Percentiles rank a stretch among this genome's conserved stretches.
phyloP scores from a whole-genome alignment of 2,113 vertebrate genomes.

The Crotophaga sulcirostris region DNA sequence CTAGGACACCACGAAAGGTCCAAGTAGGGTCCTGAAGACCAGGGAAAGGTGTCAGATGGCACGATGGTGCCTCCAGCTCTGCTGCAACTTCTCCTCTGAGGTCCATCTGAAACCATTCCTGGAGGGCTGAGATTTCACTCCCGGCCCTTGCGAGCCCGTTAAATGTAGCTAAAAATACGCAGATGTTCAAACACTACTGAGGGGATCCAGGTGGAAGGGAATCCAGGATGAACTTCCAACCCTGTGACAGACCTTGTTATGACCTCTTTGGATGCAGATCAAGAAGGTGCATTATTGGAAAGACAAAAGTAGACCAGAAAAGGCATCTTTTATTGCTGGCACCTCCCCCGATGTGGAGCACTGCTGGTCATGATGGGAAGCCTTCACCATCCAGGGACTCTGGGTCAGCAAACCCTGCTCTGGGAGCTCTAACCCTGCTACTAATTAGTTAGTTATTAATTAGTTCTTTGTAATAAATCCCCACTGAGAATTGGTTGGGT shows the following conservation, averaged over 20 bases:
- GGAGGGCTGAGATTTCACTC: not conserved
- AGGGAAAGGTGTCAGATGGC: not conserved
- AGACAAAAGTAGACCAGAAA: not conserved
- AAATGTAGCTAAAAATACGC: not conserved
- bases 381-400: not conserved
- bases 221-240: not conserved
- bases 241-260: not conserved
- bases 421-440: not conserved
- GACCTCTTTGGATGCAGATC: accelerated
- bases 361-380: not conserved
- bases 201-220: not conserved
- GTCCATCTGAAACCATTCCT: accelerated
- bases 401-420: not conserved
- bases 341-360: accelerated
- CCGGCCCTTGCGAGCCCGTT: not conserved
- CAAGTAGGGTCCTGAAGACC: not conserved
- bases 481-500: accelerated
- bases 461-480: not conserved
- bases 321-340: accelerated
- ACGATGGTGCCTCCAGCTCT: not conserved
- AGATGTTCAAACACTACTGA: not conserved
- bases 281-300: too few relatives aligned
- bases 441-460: too few relatives aligned
- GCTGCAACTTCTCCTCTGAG: not conserved
- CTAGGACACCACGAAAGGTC: not conserved